Evolutionary conservation across 2,797 vertebrate species (phyloP).

Genomic region (Parauchenoglanis ngamensis): DNA sequence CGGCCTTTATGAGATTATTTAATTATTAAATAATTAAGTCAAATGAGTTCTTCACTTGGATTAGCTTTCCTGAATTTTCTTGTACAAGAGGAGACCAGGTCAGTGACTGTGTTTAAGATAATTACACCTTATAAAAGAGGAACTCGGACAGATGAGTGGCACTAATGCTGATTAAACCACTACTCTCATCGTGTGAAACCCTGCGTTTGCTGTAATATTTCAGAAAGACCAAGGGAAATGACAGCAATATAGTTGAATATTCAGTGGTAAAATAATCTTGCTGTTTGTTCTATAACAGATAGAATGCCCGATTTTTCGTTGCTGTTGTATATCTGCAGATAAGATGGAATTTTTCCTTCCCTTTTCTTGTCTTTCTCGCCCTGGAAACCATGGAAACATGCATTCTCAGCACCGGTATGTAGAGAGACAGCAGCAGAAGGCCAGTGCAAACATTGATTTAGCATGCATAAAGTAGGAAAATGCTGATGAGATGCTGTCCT

Average conservation of each 20-base stretch:
- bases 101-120: slow-evolving; percentile 5
- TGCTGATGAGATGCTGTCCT: slow-evolving; percentile 20
- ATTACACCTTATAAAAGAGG: slow-evolving; percentile 20
- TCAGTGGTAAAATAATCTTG: slow-evolving; percentile 3
- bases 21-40: slow-evolving; percentile 36
- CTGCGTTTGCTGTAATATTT: not conserved
- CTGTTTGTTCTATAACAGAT: not conserved
- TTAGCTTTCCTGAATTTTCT: slow-evolving; percentile 7
- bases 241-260: not conserved
- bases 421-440: slow-evolving; percentile 44
- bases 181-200: not conserved
- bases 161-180: not conserved
- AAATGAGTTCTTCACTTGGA: slow-evolving; percentile 8
- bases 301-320: not conserved
- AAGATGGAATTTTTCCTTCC: slow-evolving; percentile 11
- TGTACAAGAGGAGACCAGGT: not conserved
- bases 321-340: slow-evolving; percentile 38
- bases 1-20: slow-evolving; percentile 26
- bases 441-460: slow-evolving; percentile 38
- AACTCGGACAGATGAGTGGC: not conserved
- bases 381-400: slow-evolving; percentile 59
- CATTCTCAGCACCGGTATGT: slow-evolving; percentile 51
- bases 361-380: slow-evolving; percentile 43
- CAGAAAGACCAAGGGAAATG: not conserved
- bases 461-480: slow-evolving; percentile 22